Conservation (phyloP, 53 echinoderm and acorn worm genomes). For the Paracentrotus lividus region DNA sequence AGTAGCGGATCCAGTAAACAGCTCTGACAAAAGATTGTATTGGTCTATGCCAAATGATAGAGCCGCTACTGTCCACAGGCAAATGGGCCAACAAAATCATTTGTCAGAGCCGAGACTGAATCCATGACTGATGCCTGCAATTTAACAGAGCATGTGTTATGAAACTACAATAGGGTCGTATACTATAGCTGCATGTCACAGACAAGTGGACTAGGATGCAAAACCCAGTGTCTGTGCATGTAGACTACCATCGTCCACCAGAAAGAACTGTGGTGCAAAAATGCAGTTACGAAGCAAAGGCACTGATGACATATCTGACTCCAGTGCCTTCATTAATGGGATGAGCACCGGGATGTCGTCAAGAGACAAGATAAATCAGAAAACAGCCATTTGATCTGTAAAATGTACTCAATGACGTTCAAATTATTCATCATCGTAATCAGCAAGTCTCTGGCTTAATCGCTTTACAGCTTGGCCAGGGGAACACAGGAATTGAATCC, state of each 20-base stretch:
- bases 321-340: slow-evolving; percentile 47
- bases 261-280: slow-evolving; percentile 42
- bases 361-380: slow-evolving; percentile 62
- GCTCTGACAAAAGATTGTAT: no score
- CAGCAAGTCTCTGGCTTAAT: slow-evolving; percentile 54
- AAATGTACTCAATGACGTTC: slow-evolving; percentile 57
- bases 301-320: slow-evolving; percentile 56
- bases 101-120: no score
- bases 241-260: not conserved
- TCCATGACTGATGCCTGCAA: no score
- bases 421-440: slow-evolving; percentile 61
- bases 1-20: no score
- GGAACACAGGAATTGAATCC: slow-evolving; percentile 24
- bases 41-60: no score
- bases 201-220: no score
- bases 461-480: slow-evolving; percentile 38
- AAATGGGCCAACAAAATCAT: no score
- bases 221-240: no score
- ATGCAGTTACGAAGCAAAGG: slow-evolving; percentile 40
- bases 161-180: no score
- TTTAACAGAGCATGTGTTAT: no score
- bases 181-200: no score
- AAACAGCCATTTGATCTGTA: slow-evolving; percentile 51
- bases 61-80: no score
- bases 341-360: slow-evolving; percentile 56